Evolutionary conservation across 2,113 vertebrate genomes (phyloP).

Genomic region (Vicugna pacos): DNA sequence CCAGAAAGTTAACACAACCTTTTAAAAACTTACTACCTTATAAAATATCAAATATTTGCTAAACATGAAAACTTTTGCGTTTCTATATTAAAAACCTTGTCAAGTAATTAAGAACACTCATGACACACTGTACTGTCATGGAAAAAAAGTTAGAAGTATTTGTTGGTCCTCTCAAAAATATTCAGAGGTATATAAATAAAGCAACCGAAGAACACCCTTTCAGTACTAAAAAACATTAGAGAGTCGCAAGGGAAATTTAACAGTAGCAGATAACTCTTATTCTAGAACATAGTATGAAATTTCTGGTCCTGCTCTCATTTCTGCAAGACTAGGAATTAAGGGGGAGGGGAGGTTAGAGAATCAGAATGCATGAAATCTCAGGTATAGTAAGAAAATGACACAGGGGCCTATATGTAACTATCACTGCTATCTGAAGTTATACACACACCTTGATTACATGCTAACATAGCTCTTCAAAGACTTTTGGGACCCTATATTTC

Average conservation of each 20-base stretch:
- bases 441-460: neutral
- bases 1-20: neutral
- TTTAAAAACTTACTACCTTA: constrained; percentile 28
- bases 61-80: constrained; percentile 30
- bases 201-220: neutral
- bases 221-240: neutral
- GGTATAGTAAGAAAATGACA: neutral
- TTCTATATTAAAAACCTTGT: neutral
- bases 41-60: neutral
- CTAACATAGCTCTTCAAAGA: neutral
- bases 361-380: neutral
- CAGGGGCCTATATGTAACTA: neutral
- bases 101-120: neutral
- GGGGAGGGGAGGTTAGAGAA: neutral
- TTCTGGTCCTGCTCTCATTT: neutral
- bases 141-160: neutral
- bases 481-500: neutral
- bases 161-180: neutral
- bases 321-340: neutral
- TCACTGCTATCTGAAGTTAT: neutral
- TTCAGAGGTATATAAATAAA: neutral
- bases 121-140: neutral
- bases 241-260: neutral
- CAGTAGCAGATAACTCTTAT: neutral
- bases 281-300: neutral